These are phyloP conservation scores for Pinna nobilis DNA, from an alignment of 1,140 invertebrate species.

Conservation along the genomic window DNA sequence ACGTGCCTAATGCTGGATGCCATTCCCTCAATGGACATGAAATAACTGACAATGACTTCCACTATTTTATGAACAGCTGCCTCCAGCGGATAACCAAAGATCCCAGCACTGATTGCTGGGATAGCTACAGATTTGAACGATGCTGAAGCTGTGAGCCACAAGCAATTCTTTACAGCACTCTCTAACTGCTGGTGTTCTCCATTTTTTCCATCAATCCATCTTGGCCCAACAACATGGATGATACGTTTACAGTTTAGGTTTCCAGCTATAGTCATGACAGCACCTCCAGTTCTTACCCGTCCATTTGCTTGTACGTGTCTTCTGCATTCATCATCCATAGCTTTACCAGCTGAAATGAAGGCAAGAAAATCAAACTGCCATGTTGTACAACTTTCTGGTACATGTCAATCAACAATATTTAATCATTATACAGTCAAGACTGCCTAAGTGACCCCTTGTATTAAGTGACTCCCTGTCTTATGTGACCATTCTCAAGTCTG, in stretches of 20 bases:
- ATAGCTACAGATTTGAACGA: constrained; percentile 43
- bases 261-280: constrained; percentile 43
- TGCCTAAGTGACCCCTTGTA: no score
- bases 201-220: constrained; percentile 45
- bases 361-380: background rate
- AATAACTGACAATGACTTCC: constrained; percentile 23
- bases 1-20: constrained; percentile 24
- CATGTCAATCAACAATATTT: no score
- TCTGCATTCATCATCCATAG: constrained; percentile 51
- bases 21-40: constrained; percentile 13
- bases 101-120: constrained; percentile 59
- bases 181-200: constrained; percentile 38
- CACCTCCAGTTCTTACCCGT: constrained; percentile 40
- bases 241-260: constrained; percentile 49
- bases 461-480: no score
- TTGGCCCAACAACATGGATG: constrained; percentile 63
- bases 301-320: constrained; percentile 34
- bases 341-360: constrained; percentile 28
- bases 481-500: no score
- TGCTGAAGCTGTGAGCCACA: constrained; percentile 34
- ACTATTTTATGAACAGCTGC: constrained; percentile 32
- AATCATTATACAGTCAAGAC: no score
- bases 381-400: no score
- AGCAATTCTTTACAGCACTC: constrained; percentile 41
- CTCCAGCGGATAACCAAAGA: constrained; percentile 56